Conservation (phyloP, 2,888 invertebrate genomes). For the Drosophila affinis region DNA sequence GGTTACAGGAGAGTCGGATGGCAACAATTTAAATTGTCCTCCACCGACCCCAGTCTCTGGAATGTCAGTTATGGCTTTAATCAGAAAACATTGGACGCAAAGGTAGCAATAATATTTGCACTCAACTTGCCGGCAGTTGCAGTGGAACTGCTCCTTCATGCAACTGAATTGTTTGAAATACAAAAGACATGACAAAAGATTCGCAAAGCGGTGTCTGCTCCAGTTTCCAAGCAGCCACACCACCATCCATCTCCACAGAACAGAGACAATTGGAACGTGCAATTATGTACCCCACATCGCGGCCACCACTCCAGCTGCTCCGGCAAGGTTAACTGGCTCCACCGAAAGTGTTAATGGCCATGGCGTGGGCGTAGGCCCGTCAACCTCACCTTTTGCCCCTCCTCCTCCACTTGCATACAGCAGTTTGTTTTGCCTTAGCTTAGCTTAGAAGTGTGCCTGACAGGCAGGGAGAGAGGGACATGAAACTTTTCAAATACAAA, state of each 20-base stretch:
- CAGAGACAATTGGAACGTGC: slow-evolving; percentile 36
- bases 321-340: slow-evolving; percentile 31
- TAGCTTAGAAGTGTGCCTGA: slow-evolving; percentile 32
- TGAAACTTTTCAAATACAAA: slow-evolving; percentile 58
- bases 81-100: slow-evolving; percentile 7
- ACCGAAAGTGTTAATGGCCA: slow-evolving; percentile 7
- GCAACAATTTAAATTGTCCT: background rate
- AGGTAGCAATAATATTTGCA: slow-evolving; percentile 38
- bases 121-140: slow-evolving; percentile 43
- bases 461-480: slow-evolving; percentile 43
- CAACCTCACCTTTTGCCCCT: background rate
- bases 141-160: slow-evolving; percentile 20
- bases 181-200: slow-evolving; percentile 38
- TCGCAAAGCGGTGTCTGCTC: slow-evolving; percentile 19
- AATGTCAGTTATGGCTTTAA: slow-evolving; percentile 38
- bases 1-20: slow-evolving; percentile 10
- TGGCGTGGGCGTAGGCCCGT: background rate
- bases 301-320: background rate
- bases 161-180: slow-evolving; percentile 33
- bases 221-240: background rate
- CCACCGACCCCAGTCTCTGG: background rate
- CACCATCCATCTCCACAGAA: background rate
- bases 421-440: slow-evolving; percentile 18
- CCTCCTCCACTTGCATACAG: background rate
- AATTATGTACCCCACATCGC: slow-evolving; percentile 33